phyloP scores from a whole-genome alignment of 2,888 invertebrate species.

The Hirudinaria manillensis region DNA sequence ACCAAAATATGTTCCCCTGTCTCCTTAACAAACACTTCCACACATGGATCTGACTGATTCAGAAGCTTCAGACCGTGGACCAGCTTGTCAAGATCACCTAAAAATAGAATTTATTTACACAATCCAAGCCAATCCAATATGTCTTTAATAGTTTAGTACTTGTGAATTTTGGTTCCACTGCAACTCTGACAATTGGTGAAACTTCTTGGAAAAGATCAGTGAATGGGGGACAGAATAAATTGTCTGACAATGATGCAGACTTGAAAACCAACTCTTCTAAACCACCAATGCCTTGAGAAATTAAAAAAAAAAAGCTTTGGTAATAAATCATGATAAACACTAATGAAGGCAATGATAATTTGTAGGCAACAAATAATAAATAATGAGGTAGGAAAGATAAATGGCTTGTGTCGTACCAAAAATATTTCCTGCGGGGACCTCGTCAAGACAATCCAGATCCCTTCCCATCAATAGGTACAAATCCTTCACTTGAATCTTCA shows the following conservation, averaged over 20 bases:
- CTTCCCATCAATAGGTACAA: conserved; percentile 87
- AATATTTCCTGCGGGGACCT: conserved; percentile 82
- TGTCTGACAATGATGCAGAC: conserved; percentile 80
- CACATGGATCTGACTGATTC: conserved; percentile 90
- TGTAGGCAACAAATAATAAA: conserved; percentile 20
- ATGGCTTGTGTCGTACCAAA: conserved; percentile 59
- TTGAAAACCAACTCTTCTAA: conserved; percentile 77
- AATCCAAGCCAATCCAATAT: background rate
- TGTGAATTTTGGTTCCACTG: conserved; percentile 69
- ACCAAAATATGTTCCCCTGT: conserved; percentile 90
- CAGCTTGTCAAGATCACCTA: conserved; percentile 64
- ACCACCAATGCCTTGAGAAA: conserved; percentile 65
- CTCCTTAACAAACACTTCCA: conserved; percentile 69
- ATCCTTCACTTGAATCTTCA: conserved; percentile 60
- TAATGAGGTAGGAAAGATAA: background rate
- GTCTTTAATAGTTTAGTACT: conserved; percentile 37
- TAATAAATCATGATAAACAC: background rate
- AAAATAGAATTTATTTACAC: background rate
- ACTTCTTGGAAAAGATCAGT: conserved; percentile 65
- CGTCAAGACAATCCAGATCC: conserved; percentile 72
- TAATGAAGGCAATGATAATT: conserved; percentile 56
- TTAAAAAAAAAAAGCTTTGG: too few relatives aligned
- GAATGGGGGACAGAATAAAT: conserved; percentile 76
- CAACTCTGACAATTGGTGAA: conserved; percentile 85
- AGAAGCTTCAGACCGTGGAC: conserved; percentile 69